Base-by-base conservation (phyloP, 2,888 invertebrate species). In the Myopa testacea region DNA sequence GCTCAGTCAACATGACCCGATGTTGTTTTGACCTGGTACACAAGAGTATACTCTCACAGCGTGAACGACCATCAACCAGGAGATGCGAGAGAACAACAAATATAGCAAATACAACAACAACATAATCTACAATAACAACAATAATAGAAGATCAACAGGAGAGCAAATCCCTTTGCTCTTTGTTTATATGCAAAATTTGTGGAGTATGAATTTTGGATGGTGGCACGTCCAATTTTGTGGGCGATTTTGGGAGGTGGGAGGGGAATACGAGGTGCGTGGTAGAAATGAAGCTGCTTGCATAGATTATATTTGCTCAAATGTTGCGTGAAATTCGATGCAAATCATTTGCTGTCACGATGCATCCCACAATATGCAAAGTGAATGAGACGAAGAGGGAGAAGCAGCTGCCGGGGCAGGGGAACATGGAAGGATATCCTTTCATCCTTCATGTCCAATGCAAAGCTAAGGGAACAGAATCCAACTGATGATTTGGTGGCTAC, bases 101-200 rank as follows among this genome's bases (percentile, higher is more conserved):
- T 2, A n/a, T 1, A 55, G 6, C 6, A 38, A 65, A 4, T 4
- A 34, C 34, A 14, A 65, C 14, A 65, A 34, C 14, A 65, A 38
- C 38, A 12, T 3, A 4, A n/a, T 1, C n/a, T 8, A 7, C 34
- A 63, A 34, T 10, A 63, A 26, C 62, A 26, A 26, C 16, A n/a
- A 12, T 63, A 63, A 26, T 12, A n/a, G 65, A 37, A 62, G 26
- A 37, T 37, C 37, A 65, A 16, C 65, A 38, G 38, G 14, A 16
- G 37, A 14, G 38, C 38, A 65, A 65, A 65, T 65, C 65, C 45
- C 65, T 65, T 65, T 34, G 37, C 38, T 65, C 62, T 8, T 63
- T 63, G 34, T 63, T 19, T 63, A 34, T 19, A 63, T 63, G 19
- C 62, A 63, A 34, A 65, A 65, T 3, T 65, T 34, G 14, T 65